Evolutionary conservation across 2,888 invertebrate genomes (phyloP).

Genomic region (Agriotes lineatus): DNA sequence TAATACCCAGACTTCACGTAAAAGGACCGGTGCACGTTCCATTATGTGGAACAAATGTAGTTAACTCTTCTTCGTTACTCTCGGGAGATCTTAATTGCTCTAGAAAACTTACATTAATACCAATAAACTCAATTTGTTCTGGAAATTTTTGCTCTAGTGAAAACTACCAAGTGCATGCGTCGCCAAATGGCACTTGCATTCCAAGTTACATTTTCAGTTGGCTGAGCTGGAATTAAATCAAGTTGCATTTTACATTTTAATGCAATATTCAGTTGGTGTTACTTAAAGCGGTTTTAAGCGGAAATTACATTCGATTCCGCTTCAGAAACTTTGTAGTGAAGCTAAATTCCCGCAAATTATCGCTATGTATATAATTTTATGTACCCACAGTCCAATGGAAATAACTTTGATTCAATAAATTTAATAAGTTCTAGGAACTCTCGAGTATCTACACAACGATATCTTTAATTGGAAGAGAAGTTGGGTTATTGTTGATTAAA

Average conservation of each 20-base stretch:
- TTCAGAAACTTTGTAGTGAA: conserved; percentile 35
- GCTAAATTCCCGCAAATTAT: conserved; percentile 31
- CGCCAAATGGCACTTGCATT: neutral
- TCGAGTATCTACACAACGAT: too few relatives aligned
- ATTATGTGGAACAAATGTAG: conserved; percentile 35
- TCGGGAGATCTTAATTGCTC: conserved; percentile 30
- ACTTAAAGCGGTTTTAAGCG: conserved; percentile 38
- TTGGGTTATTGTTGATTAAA: too few relatives aligned
- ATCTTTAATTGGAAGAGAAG: too few relatives aligned
- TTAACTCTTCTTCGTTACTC: conserved; percentile 35
- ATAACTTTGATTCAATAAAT: too few relatives aligned
- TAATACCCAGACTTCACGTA: conserved; percentile 30
- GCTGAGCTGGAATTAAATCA: conserved; percentile 23
- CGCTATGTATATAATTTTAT: conserved; percentile 23
- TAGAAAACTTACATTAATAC: conserved; percentile 30
- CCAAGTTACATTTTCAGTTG: conserved; percentile 8
- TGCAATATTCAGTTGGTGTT: conserved; percentile 31
- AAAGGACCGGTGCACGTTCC: conserved; percentile 34
- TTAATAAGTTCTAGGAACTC: too few relatives aligned
- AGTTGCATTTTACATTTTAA: conserved; percentile 35
- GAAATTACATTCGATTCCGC: conserved; percentile 39
- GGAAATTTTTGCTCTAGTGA: neutral
- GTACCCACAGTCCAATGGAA: too few relatives aligned
- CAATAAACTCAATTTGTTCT: conserved; percentile 19
- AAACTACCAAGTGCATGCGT: neutral